Percentiles rank a stretch among this genome's conserved stretches.
Conservation (phyloP, 64 coral and sea anemone species). For the Montipora efflorescens region DNA sequence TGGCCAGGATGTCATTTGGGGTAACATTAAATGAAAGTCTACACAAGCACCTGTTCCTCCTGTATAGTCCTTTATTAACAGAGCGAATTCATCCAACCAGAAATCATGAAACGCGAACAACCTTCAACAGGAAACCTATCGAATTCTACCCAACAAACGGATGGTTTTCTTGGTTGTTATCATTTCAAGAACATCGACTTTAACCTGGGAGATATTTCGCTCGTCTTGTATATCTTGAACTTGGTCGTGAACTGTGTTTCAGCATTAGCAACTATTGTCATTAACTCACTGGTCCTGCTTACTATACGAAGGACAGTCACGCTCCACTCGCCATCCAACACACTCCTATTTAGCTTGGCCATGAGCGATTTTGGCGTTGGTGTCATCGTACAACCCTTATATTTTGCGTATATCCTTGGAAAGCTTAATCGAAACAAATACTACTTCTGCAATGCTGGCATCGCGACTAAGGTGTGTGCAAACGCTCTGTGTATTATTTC, state of each 20-base stretch:
- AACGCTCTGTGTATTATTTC: constrained; percentile 55
- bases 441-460: constrained; percentile 30
- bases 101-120: no score
- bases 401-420: background rate
- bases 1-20: no score
- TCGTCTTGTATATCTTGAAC: background rate
- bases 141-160: background rate
- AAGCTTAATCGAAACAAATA: background rate
- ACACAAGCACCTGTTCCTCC: no score
- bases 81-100: no score
- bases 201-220: background rate
- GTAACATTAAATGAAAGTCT: no score
- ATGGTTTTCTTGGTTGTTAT: background rate
- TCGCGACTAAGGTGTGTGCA: background rate
- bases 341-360: constrained; percentile 16
- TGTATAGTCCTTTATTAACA: no score
- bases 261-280: background rate
- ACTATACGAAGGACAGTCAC: constrained; percentile 15
- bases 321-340: constrained; percentile 36
- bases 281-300: constrained; percentile 23
- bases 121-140: background rate
- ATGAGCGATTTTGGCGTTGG: constrained; percentile 39
- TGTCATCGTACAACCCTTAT: constrained; percentile 38
- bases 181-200: background rate
- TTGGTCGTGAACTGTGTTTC: background rate